Conservation (phyloP, 1,140 invertebrate species). For the Megathymus violae region DNA sequence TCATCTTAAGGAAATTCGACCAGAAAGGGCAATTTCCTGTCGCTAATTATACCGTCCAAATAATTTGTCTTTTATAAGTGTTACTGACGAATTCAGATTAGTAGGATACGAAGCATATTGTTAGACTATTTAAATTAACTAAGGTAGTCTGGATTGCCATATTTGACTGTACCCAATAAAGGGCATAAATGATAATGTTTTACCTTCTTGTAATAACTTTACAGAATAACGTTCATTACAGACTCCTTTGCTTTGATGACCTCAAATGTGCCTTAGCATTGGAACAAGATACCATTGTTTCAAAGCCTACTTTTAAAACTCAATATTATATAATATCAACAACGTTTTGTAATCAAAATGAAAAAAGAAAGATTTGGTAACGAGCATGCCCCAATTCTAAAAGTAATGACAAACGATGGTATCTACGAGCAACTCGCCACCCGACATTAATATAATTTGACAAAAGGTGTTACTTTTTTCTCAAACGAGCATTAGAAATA, state of each 20-base stretch:
- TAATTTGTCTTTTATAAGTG: slow-evolving; percentile 16
- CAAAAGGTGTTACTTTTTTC: slow-evolving; percentile 40
- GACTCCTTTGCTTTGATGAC: background rate
- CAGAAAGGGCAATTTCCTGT: slow-evolving; percentile 42
- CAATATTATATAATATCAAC: no score
- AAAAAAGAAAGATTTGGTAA: no score
- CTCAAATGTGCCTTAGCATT: background rate
- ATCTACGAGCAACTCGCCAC: slow-evolving; percentile 44
- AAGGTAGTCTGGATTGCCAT: no score
- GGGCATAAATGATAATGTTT: no score
- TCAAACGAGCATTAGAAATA: slow-evolving; percentile 45
- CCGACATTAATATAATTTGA: slow-evolving; percentile 55
- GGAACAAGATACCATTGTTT: background rate
- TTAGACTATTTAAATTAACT: no score
- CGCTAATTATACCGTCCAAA: slow-evolving; percentile 16
- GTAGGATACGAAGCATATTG: background rate
- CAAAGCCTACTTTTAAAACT: background rate
- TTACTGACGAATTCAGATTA: background rate
- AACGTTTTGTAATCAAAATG: no score
- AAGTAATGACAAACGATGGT: slow-evolving; percentile 54
- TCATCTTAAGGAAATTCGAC: slow-evolving; percentile 55
- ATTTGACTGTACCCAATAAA: no score
- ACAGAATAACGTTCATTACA: background rate
- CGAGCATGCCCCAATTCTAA: slow-evolving; percentile 46
- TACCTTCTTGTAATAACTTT: no score